Base-by-base conservation (phyloP, 2,888 invertebrate genomes). In the Polia nebulosa region DNA sequence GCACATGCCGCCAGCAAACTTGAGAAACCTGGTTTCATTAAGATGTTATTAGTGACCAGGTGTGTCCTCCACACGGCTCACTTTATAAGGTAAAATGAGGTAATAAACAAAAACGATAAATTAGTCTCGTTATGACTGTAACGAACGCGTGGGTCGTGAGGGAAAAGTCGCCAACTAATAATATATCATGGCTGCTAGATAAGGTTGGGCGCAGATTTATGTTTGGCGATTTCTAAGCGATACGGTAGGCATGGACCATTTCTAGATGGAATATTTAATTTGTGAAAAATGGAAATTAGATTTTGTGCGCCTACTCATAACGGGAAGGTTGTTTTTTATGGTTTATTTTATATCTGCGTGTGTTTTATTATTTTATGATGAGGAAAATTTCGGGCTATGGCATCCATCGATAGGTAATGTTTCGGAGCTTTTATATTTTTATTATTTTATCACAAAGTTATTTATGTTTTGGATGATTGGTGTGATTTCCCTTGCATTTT, bases 41-140 rank as follows among this genome's bases (percentile, higher is more conserved):
- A 72, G 59, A 70, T 55, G 70, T 66, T 75, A 75, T 78, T 61
- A 80, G 76, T 61, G 76, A 55, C 80, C 73, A 77, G 64, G 64
- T 75, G 66, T 47, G 66, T 70, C 55, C 47, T 63, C 78, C 72
- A 76, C 72, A 60, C 49, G 45, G 64, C 61, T 55, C 68, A 70
- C 77, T 69, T 81, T 76, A 52, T 80, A 69, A 64, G 61, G 65
- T 65, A 57, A 73, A 77, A 77, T 75, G 67, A 70, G 61, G 56
- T 68, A 66, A 78, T 83, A 81, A 80, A 80, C 65, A 83, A 82
- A 68, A 76, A 81, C 88, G 84, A 93, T 92, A 93, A 93, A 93
- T 93, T 90, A 91, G 87, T 72, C 88, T 93, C 89, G 91, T 93
- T 93, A 93, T 88, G 87, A 89, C 86, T 86, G 90, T 90, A 92